Conservation (phyloP, 2,888 invertebrate genomes). For the Mesoligia furuncula region DNA sequence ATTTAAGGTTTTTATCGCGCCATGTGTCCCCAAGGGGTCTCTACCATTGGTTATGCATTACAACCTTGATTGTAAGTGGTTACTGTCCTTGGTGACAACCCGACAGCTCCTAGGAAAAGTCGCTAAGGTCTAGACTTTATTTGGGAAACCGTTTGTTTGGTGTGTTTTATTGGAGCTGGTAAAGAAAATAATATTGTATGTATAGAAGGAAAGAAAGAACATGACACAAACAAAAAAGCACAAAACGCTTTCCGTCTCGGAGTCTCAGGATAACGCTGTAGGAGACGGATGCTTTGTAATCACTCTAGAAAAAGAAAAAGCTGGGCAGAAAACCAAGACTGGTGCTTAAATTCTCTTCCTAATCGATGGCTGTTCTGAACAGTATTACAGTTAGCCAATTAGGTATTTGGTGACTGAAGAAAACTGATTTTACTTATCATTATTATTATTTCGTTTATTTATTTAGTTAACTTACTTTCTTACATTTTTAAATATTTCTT, state of each 20-base stretch:
- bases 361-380: neutral
- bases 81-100: conserved; percentile 42
- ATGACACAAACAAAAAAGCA: neutral
- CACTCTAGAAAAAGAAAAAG: neutral
- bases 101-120: conserved; percentile 38
- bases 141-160: conserved; percentile 7
- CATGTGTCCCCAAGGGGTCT: conserved; percentile 39
- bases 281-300: neutral
- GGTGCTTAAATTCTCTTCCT: neutral
- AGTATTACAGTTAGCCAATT: neutral
- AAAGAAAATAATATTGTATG: neutral
- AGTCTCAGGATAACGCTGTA: neutral
- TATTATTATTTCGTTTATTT: too few species aligned
- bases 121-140: conserved; percentile 34
- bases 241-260: neutral
- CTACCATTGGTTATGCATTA: conserved; percentile 43
- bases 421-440: neutral
- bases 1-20: conserved; percentile 52
- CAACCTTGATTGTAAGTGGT: conserved; percentile 41
- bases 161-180: conserved; percentile 21
- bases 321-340: neutral
- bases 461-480: too few species aligned
- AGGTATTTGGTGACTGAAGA: neutral
- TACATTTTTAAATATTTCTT: too few species aligned
- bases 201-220: too few species aligned